A percentile compares a stretch with the other conserved stretches of the same genome.
phyloP scores from a whole-genome alignment of 2,113 vertebrate genomes.

The Gymnarchus niloticus region DNA sequence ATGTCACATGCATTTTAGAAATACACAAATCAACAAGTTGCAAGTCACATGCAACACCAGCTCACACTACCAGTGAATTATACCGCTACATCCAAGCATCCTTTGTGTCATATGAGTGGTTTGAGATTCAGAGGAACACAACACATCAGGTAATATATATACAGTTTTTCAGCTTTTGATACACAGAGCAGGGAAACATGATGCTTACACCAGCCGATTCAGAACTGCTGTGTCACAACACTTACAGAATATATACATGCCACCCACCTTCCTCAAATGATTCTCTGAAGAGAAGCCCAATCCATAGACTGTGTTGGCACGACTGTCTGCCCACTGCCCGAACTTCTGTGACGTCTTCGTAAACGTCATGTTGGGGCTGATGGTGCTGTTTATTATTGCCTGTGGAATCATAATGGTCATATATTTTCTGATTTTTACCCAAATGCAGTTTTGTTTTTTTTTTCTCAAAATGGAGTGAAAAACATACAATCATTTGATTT shows the following conservation, averaged over 20 bases:
- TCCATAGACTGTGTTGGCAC: slow-evolving; percentile 92
- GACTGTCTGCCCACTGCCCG: slow-evolving; percentile 95
- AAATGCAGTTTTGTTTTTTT: background rate
- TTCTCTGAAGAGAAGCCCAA: slow-evolving; percentile 98
- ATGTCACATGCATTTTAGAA: background rate
- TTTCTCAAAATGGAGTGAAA: background rate
- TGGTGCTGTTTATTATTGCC: slow-evolving; percentile 99
- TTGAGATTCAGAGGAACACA: background rate
- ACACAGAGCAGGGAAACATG: background rate
- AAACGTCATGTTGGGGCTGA: slow-evolving; percentile 99
- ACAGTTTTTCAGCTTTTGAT: background rate
- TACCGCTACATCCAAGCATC: background rate
- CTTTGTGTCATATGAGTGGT: background rate
- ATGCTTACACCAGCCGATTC: background rate
- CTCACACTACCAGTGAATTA: background rate
- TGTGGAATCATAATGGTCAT: slow-evolving; percentile 55
- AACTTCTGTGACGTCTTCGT: slow-evolving; percentile 99
- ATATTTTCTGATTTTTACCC: slow-evolving; percentile 25
- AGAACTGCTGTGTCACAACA: background rate
- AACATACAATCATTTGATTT: background rate
- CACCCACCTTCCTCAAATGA: slow-evolving; percentile 86
- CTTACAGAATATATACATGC: background rate
- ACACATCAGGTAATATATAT: background rate
- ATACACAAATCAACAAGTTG: background rate
- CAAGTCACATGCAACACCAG: background rate